phyloP scores from a whole-genome alignment of 1,140 invertebrate genomes.

The Lutraria rhynchaena region DNA sequence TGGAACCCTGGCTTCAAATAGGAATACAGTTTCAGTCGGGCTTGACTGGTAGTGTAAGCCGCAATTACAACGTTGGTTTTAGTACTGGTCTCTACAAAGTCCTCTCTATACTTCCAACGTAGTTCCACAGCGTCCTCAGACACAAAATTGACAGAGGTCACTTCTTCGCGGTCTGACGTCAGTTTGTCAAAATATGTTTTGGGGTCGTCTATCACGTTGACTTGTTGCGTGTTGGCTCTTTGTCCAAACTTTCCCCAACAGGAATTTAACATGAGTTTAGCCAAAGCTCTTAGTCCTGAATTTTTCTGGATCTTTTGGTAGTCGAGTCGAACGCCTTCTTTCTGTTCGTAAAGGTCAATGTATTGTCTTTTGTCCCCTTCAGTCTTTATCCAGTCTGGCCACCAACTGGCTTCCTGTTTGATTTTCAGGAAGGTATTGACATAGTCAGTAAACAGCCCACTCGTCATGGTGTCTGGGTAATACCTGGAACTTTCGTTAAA shows the following conservation, averaged over 20 bases:
- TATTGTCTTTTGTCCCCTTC: conserved; percentile 65
- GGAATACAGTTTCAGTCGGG: conserved; percentile 78
- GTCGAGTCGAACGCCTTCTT: conserved; percentile 80
- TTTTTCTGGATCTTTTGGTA: conserved; percentile 76
- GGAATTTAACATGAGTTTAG: conserved; percentile 48
- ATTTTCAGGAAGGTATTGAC: conserved; percentile 67
- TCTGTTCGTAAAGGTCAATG: conserved; percentile 57
- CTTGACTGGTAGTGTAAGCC: conserved; percentile 79
- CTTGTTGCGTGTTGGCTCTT: conserved; percentile 32
- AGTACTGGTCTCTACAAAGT: no score
- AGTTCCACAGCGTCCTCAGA: conserved; percentile 38
- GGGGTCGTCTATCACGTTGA: conserved; percentile 7
- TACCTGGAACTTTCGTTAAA: conserved; percentile 23
- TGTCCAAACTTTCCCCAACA: conserved; percentile 62
- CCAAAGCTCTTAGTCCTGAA: conserved; percentile 67
- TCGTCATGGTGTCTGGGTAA: conserved; percentile 6
- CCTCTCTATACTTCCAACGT: conserved; percentile 19
- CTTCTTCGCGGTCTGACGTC: conserved; percentile 34
- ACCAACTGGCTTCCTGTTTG: conserved; percentile 67
- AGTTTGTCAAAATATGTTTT: no score
- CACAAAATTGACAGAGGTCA: conserved; percentile 34
- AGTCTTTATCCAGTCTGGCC: conserved; percentile 57
- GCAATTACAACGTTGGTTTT: conserved; percentile 77
- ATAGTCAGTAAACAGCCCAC: conserved; percentile 60
- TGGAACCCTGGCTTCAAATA: conserved; percentile 70